Percentiles rank a stretch among this genome's conserved stretches.
Conservation (phyloP, 1,140 invertebrate species). For the Drosophila littoralis region DNA sequence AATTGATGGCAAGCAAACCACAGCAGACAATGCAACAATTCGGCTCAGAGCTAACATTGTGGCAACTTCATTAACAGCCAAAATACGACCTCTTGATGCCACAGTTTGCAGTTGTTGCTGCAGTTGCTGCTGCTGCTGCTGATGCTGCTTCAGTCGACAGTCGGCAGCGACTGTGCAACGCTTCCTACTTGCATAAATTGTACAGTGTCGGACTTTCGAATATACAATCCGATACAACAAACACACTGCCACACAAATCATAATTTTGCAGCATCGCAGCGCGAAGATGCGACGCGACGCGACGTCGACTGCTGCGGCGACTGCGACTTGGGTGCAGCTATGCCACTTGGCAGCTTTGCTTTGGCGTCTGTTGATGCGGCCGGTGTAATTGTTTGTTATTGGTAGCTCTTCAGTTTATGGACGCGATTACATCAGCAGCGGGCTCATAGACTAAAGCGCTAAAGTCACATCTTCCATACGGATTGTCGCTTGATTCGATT, state of each 20-base stretch:
- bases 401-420: conserved; percentile 64
- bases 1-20: conserved; percentile 69
- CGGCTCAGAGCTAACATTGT: conserved; percentile 36
- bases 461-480: conserved; percentile 59
- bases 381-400: conserved; percentile 68
- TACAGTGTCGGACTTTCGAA: conserved; percentile 41
- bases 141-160: conserved; percentile 2
- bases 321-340: conserved; percentile 28
- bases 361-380: conserved; percentile 26
- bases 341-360: conserved; percentile 9
- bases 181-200: conserved; percentile 78
- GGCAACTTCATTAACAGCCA: conserved; percentile 69
- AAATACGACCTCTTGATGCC: conserved; percentile 23
- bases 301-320: conserved; percentile 5
- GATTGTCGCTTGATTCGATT: conserved; percentile 53
- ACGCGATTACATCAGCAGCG: conserved; percentile 66
- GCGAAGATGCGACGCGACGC: conserved; percentile 18
- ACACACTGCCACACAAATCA: conserved; percentile 78
- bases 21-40: conserved; percentile 60
- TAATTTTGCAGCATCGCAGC: conserved; percentile 44
- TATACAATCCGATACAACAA: conserved; percentile 38
- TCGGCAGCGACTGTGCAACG: conserved; percentile 6
- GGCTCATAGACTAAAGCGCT: conserved; percentile 15
- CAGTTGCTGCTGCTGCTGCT: conserved; percentile 3
- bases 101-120: conserved; percentile 12